Percentiles rank a stretch among this genome's conserved stretches.
These are phyloP conservation scores for Morus bassanus DNA, from an alignment of 2,797 vertebrate genomes.

Conservation along the genomic window DNA sequence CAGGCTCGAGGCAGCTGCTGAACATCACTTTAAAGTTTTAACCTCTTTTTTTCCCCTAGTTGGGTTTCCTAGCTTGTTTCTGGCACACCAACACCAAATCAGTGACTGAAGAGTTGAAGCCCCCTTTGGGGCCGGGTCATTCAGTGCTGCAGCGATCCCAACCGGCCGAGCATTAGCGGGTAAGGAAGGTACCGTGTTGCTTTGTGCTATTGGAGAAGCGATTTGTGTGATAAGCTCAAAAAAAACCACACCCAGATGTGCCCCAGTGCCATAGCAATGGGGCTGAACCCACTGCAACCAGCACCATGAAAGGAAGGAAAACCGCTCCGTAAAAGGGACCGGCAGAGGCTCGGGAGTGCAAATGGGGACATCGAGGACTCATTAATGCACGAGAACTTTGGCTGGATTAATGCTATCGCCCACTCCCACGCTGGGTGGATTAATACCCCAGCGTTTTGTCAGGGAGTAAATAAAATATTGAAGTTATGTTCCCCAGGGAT, in stretches of 20 bases:
- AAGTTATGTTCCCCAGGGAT: neutral
- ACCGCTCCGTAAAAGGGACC: rapidly evolving
- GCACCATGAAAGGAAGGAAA: neutral
- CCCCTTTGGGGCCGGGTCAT: neutral
- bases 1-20: neutral
- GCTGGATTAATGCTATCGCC: neutral
- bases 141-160: rapidly evolving
- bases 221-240: neutral
- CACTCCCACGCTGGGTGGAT: neutral
- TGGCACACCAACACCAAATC: neutral
- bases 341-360: neutral
- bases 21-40: neutral
- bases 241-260: neutral
- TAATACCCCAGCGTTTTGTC: neutral
- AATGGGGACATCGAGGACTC: rapidly evolving
- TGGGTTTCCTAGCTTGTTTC: neutral
- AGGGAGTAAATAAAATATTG: neutral
- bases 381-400: neutral
- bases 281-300: neutral
- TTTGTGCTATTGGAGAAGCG: neutral
- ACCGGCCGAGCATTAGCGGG: rapidly evolving
- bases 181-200: rapidly evolving
- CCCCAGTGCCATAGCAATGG: neutral
- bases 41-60: too few relatives aligned
- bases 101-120: neutral